Evolutionary conservation across 2,797 vertebrate species (phyloP).

Genomic region (Cynopterus sphinx): DNA sequence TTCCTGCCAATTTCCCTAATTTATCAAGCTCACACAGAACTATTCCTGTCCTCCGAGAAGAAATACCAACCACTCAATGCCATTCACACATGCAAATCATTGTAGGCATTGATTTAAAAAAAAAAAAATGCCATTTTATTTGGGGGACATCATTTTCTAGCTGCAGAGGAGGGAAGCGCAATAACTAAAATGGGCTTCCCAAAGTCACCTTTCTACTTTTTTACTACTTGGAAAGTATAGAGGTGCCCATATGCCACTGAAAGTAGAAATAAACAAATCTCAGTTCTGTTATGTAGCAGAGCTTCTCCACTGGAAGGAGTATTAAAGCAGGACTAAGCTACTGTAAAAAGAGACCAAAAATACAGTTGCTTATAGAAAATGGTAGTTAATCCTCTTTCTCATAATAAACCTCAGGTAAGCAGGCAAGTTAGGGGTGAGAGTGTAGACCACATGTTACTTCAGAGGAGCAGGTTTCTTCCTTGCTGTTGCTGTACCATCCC

Average conservation of each 20-base stretch:
- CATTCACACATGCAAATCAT: not conserved
- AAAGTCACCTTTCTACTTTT: not conserved
- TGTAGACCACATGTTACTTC: not conserved
- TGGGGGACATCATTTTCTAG: constrained; percentile 2
- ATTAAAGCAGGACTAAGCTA: not conserved
- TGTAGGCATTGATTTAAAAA: constrained; percentile 32
- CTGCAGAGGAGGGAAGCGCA: not conserved
- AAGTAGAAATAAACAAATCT: not conserved
- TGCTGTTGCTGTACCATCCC: not conserved
- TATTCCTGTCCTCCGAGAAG: constrained; percentile 41
- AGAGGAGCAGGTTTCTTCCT: not conserved
- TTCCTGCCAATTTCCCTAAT: constrained; percentile 66
- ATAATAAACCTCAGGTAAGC: not conserved
- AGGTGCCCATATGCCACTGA: not conserved
- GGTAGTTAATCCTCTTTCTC: not conserved
- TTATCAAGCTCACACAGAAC: constrained; percentile 58
- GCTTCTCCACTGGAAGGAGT: not conserved
- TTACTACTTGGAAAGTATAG: not conserved
- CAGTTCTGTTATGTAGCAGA: not conserved
- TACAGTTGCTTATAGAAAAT: not conserved
- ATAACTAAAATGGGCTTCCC: not conserved
- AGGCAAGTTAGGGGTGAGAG: not conserved
- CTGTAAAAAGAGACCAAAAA: not conserved
- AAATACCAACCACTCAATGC: constrained; percentile 58
- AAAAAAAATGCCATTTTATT: not conserved